Percentiles rank a stretch among this genome's conserved stretches.
phyloP scores from a whole-genome alignment of 2,797 vertebrate species.

The Cirrhinus mrigala region DNA sequence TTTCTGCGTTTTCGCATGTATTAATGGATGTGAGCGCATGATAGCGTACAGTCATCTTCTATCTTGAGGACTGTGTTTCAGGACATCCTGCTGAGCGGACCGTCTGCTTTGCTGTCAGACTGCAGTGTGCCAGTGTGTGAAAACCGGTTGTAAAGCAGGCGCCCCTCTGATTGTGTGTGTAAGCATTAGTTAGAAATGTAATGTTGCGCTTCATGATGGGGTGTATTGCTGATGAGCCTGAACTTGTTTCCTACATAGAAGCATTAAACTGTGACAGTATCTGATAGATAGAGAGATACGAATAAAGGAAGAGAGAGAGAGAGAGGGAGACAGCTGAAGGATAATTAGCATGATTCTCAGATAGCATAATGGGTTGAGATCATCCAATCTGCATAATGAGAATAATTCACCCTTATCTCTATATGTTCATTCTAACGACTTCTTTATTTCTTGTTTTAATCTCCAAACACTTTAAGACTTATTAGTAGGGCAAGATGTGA shows the following conservation, averaged over 20 bases:
- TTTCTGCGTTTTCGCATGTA: constrained; percentile 10
- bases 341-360: constrained; percentile 42
- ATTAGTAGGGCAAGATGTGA: neutral
- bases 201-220: constrained; percentile 59
- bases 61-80: constrained; percentile 41
- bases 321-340: constrained; percentile 41
- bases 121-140: constrained; percentile 41
- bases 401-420: constrained; percentile 29
- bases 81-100: constrained; percentile 53
- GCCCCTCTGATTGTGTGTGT: constrained; percentile 53
- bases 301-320: constrained; percentile 22
- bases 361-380: constrained; percentile 41
- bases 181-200: constrained; percentile 62
- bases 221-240: constrained; percentile 51
- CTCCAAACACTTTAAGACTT: neutral
- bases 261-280: constrained; percentile 51
- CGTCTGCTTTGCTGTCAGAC: constrained; percentile 60
- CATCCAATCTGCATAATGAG: constrained; percentile 51
- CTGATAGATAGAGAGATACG: constrained; percentile 34
- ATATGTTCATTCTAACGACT: constrained; percentile 24
- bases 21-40: constrained; percentile 32
- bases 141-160: constrained; percentile 36
- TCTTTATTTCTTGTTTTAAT: constrained; percentile 17
- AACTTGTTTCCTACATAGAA: constrained; percentile 54
- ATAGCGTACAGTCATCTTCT: constrained; percentile 38